Evolutionary conservation across 2,888 invertebrate genomes (phyloP).

Genomic region (Drosophila mulleri): DNA sequence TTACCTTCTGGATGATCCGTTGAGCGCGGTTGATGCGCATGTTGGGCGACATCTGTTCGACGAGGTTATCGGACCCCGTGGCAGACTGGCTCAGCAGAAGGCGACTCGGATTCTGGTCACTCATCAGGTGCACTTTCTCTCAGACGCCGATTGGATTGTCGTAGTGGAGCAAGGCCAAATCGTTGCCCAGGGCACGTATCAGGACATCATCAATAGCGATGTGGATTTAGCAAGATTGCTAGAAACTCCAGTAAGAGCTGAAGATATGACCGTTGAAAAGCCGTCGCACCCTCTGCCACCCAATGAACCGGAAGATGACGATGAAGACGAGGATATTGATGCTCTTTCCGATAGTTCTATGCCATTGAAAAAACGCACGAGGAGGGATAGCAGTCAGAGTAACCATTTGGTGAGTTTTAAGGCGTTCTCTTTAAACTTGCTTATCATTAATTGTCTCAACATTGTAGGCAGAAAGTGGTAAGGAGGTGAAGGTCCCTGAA

Average conservation of each 20-base stretch:
- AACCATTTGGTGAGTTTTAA: conserved; percentile 73
- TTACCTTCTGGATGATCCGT: conserved; percentile 92
- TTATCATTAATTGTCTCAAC: background rate
- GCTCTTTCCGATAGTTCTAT: conserved; percentile 74
- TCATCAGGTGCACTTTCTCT: conserved; percentile 91
- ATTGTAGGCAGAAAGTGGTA: conserved; percentile 61
- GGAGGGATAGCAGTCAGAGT: conserved; percentile 43
- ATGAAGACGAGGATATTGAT: conserved; percentile 82
- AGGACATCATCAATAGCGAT: conserved; percentile 88
- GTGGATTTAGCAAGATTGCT: conserved; percentile 91
- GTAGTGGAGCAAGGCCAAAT: conserved; percentile 87
- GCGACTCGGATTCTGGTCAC: conserved; percentile 90
- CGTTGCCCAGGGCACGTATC: conserved; percentile 85
- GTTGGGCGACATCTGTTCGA: conserved; percentile 91
- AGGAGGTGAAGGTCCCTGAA: conserved; percentile 46
- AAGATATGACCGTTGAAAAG: conserved; percentile 38
- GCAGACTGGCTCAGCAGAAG: conserved; percentile 86
- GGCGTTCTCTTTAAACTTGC: no score
- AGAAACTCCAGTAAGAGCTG: conserved; percentile 57
- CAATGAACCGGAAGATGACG: conserved; percentile 38
- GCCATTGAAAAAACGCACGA: conserved; percentile 60
- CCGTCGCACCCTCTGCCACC: conserved; percentile 19
- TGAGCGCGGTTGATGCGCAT: conserved; percentile 91
- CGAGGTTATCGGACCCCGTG: conserved; percentile 87
- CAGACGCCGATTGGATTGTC: conserved; percentile 87